Conservation (phyloP, 2,888 invertebrate species). For the Achlya flavicornis region DNA sequence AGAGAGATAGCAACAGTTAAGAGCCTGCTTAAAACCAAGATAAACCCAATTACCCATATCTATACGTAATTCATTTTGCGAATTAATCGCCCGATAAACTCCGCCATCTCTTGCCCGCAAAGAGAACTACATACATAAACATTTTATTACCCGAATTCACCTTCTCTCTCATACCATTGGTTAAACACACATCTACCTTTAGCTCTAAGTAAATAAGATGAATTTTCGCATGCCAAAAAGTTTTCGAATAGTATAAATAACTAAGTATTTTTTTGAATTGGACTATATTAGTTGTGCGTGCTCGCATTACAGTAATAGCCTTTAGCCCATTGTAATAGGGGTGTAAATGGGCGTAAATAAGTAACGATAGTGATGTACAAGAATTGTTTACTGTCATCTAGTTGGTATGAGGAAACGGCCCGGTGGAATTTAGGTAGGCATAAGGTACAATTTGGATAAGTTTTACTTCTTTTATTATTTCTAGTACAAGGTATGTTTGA, state of each 20-base stretch:
- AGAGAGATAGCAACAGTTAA: not conserved
- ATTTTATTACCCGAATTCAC: conserved; percentile 15
- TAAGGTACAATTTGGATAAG: not conserved
- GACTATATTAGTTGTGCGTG: conserved; percentile 12
- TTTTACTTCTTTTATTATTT: not conserved
- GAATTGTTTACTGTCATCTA: conserved; percentile 12
- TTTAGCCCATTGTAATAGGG: conserved; percentile 10
- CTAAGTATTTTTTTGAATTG: conserved; percentile 11
- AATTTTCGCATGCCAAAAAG: not conserved
- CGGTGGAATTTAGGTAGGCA: conserved; percentile 6
- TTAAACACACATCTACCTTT: not conserved
- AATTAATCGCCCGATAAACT: conserved; percentile 18
- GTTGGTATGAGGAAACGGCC: conserved; percentile 6
- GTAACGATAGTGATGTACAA: conserved; percentile 6
- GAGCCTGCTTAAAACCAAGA: not conserved
- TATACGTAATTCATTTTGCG: conserved; percentile 16
- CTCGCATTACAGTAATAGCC: conserved; percentile 10
- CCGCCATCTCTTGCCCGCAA: conserved; percentile 11
- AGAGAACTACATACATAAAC: conserved; percentile 16
- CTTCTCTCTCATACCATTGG: not conserved
- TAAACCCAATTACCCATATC: conserved; percentile 11
- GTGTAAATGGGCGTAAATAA: conserved; percentile 13
- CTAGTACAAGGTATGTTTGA: not conserved
- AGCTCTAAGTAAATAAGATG: not conserved
- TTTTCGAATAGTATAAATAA: not conserved